These are phyloP conservation scores for Spinus pinus DNA, from an alignment of 2,797 vertebrate species.

Conservation along the genomic window DNA sequence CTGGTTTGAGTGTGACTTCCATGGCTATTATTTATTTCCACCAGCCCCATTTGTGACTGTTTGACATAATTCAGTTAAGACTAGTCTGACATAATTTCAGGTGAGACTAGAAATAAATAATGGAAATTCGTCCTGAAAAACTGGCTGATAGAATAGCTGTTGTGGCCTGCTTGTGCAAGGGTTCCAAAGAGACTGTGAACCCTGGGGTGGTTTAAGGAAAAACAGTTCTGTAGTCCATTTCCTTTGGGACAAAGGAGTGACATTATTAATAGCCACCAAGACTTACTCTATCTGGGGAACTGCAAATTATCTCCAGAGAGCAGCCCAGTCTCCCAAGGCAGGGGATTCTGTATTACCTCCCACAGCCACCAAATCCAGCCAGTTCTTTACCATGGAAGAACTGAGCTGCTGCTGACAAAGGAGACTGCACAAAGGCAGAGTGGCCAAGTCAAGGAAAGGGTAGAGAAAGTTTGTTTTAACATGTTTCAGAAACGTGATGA, in stretches of 20 bases:
- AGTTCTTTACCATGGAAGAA: not conserved
- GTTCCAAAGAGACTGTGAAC: not conserved
- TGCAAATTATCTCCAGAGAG: not conserved
- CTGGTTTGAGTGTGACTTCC: not conserved
- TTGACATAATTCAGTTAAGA: not conserved
- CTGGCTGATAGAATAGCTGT: not conserved
- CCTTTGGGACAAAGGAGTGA: not conserved
- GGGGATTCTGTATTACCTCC: not conserved
- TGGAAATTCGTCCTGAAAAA: not conserved
- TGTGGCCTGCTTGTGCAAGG: not conserved
- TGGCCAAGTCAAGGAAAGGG: not conserved
- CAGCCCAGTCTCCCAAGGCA: not conserved
- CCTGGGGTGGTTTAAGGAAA: not conserved
- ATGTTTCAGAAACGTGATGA: fast-evolving
- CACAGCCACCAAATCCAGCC: not conserved
- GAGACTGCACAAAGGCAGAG: not conserved
- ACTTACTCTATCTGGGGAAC: not conserved
- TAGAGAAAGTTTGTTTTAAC: not conserved
- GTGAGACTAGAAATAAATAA: not conserved
- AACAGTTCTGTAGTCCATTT: not conserved
- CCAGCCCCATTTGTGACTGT: not conserved
- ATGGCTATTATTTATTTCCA: not conserved
- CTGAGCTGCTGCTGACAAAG: not conserved
- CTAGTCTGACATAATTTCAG: not conserved
- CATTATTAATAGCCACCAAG: not conserved